Evolutionary conservation across 2,888 invertebrate species (phyloP), one percentile per base, ranked within the genome.

Genomic region (Agelastica alni): DNA sequence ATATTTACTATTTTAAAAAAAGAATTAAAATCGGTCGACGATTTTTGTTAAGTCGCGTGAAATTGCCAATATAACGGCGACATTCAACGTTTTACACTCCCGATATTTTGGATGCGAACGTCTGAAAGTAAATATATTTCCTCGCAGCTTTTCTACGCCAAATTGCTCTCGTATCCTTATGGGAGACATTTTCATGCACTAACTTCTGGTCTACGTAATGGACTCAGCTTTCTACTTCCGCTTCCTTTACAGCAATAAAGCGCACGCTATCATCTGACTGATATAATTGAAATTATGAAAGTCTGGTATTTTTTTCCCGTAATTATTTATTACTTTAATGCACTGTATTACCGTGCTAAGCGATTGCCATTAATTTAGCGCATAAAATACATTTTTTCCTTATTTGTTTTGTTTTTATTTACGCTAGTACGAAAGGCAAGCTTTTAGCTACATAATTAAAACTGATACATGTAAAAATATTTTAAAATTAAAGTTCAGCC

Each of bases 111-210:
- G 37, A 20, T 22, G 37, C 10, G 37, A 39, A 39, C 16, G 13
- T 26, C 16, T 7, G 14, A 7, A 22, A 42, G 41, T 13, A 13
- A 42, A 42, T 42, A 20, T 48, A 48, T 48, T 31, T 31, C 18
- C 61, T 61, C 58, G 55, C 41, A 61, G 62, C 66, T 67, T 62
- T 61, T 61, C 60, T 60, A 58, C 57, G 53, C 56, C 58, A 67
- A 65, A 68, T 67, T 62, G 64, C 64, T 59, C 65, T 62, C 58
- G 66, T 66, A 66, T 65, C 64, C 67, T 65, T 60, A 55, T 54
- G 65, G 66, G 63, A 63, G 62, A 62, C 60, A 62, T 64, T 65
- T 65, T 64, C 63, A 59, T 67, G 63, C 60, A 61, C 59, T 56
- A 64, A 64, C 65, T 66, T 66, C 62, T 66, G 61, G 62, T 60